Percentiles rank a stretch among this genome's conserved stretches.
Evolutionary conservation across 2,888 invertebrate species (phyloP).

Genomic region (Leptopilina myrica): DNA sequence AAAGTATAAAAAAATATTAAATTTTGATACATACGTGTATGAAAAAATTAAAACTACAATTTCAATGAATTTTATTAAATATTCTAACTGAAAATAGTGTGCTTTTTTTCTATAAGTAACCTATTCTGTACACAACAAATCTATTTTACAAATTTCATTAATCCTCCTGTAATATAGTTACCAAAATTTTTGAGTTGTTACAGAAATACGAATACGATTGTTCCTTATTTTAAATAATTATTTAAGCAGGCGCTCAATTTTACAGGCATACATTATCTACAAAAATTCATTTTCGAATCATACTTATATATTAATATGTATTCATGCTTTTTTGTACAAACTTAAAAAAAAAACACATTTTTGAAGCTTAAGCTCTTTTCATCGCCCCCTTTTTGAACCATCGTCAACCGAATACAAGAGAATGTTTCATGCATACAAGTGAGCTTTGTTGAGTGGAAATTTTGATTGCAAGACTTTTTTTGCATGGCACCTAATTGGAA

Average conservation of each 20-base stretch:
- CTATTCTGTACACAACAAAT: constrained; percentile 29
- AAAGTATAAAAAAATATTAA: constrained; percentile 17
- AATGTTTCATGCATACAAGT: not conserved
- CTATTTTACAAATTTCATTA: constrained; percentile 16
- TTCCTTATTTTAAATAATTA: not conserved
- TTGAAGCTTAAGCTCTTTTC: not conserved
- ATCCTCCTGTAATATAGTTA: not conserved
- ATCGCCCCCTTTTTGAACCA: not conserved
- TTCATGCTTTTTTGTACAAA: constrained; percentile 13
- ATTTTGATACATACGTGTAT: not conserved
- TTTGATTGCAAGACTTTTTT: no score
- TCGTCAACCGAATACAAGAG: not conserved
- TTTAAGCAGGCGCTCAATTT: not conserved
- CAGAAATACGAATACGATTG: constrained; percentile 11
- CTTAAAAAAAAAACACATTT: not conserved
- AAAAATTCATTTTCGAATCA: constrained; percentile 4
- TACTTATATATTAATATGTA: constrained; percentile 18
- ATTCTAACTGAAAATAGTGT: constrained; percentile 4
- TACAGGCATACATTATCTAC: not conserved
- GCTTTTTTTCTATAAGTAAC: not conserved
- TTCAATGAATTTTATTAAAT: constrained; percentile 16
- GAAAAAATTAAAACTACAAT: not conserved
- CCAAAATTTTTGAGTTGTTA: not conserved
- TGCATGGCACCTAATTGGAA: constrained; percentile 32
- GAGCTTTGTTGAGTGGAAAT: not conserved